These are phyloP conservation scores for Gymnopithys bicolor DNA, from an alignment of 2,797 vertebrate species.

Conservation along the genomic window DNA sequence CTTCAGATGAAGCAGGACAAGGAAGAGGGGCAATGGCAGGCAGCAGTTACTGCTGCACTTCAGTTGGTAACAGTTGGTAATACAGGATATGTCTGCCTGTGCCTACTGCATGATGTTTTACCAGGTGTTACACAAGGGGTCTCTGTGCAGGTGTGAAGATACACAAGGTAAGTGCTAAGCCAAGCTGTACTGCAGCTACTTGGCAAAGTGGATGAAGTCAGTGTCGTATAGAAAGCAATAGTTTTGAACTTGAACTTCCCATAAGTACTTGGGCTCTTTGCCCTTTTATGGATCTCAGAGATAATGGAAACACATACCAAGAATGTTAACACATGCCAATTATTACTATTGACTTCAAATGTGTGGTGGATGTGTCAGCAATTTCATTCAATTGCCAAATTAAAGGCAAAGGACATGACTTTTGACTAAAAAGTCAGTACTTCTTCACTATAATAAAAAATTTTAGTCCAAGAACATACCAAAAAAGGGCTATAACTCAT, in stretches of 20 bases:
- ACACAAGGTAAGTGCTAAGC: neutral
- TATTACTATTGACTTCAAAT: neutral
- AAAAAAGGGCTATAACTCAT: neutral
- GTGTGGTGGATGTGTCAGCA: neutral
- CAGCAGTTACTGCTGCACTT: too few relatives aligned
- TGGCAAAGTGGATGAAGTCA: neutral
- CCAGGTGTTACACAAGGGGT: neutral
- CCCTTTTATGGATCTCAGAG: neutral
- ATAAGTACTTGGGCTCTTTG: neutral
- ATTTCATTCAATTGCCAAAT: neutral
- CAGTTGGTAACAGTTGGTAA: too few relatives aligned
- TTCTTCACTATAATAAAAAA: neutral
- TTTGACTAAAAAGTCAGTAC: neutral
- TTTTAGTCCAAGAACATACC: neutral
- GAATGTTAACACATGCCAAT: neutral
- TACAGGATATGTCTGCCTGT: neutral
- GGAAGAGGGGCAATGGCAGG: too few relatives aligned
- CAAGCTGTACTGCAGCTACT: neutral
- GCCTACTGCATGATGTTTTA: neutral
- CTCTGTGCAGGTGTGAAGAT: neutral
- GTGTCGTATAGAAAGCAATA: neutral
- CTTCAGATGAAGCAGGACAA: too few relatives aligned
- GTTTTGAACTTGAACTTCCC: neutral
- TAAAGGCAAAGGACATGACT: neutral
- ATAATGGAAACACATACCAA: neutral